Base-by-base conservation (phyloP, 2,888 invertebrate species). In the Acanthacorydalis orientalis region DNA sequence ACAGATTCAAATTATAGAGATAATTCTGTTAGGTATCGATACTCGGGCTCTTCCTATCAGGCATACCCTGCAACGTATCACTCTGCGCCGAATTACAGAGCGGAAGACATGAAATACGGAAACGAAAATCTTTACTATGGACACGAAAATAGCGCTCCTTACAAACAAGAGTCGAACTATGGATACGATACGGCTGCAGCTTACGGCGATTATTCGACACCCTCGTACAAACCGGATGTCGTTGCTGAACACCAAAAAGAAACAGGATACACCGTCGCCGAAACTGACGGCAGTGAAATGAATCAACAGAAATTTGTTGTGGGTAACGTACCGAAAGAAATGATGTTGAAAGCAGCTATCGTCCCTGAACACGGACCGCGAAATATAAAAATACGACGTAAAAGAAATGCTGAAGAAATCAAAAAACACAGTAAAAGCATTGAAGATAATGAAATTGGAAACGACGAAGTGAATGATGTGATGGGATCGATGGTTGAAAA, bases 351-450 rank as follows among this genome's bases (percentile, higher is more conserved):
- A 1, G 74, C 77, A 1, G 74, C 71, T 4, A 69, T 74, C 6
- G 77, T 78, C 4, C 78, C 78, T 1, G 78, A 78, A 61, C 78
- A 78, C 59, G 78, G 78, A 1, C 79, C 78, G 1, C 64, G 78
- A 55, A 70, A 56, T 47, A 51, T 61, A 8, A 56, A 56, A 50
- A 39, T 53, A 7, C 50, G 57, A 49, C 54, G 54, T 44, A 53
- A 54, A 23, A 51, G 56, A 37, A 14, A 37, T 9, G 8, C 23
- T 49, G 16, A 49, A 35, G 35, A 14, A 40, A 9, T 31, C 41
- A 7, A 31, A 45, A 14, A 31, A 42, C 33, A 50, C 41, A 40
- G 23, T 39, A 63, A 60, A 46, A 63, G 64, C 14, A 66, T 65
- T 48, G 57, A 60, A 51, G 64, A 68, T 43, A 67, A 65, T 46